A percentile compares a stretch with the other conserved stretches of the same genome.
Evolutionary conservation across 2,113 vertebrate species (phyloP).

Genomic region (Brachypodius melanocephalos): DNA sequence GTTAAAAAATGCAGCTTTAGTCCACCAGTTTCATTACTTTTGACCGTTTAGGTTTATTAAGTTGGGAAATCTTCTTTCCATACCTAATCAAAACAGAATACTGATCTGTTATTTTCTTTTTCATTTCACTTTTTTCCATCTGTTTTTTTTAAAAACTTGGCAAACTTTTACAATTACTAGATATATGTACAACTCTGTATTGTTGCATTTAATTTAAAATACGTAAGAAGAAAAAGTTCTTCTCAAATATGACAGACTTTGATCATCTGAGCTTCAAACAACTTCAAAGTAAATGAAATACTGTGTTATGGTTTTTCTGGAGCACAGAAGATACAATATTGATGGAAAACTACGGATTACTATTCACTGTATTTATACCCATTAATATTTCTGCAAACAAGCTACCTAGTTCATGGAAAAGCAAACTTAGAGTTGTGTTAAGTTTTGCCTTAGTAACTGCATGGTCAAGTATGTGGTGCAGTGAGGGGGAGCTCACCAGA

Average conservation of each 20-base stretch:
- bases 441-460: not conserved
- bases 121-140: not conserved
- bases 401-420: not conserved
- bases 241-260: not conserved
- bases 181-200: not conserved
- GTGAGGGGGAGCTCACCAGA: not conserved
- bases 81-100: not conserved
- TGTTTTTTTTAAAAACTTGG: not conserved
- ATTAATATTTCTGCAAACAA: not conserved
- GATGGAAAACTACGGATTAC: not conserved
- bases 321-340: not conserved
- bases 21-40: constrained; percentile 13
- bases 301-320: not conserved
- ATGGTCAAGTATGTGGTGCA: not conserved
- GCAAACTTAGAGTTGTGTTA: not conserved
- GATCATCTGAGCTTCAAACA: constrained; percentile 2
- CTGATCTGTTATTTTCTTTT: not conserved
- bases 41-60: not conserved
- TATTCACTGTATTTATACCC: not conserved
- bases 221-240: not conserved
- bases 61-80: not conserved
- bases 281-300: not conserved
- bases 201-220: not conserved
- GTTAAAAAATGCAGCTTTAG: not conserved
- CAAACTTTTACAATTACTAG: not conserved